phyloP scores from a whole-genome alignment of 2,113 vertebrate genomes.

The Syngnathus scovelli region DNA sequence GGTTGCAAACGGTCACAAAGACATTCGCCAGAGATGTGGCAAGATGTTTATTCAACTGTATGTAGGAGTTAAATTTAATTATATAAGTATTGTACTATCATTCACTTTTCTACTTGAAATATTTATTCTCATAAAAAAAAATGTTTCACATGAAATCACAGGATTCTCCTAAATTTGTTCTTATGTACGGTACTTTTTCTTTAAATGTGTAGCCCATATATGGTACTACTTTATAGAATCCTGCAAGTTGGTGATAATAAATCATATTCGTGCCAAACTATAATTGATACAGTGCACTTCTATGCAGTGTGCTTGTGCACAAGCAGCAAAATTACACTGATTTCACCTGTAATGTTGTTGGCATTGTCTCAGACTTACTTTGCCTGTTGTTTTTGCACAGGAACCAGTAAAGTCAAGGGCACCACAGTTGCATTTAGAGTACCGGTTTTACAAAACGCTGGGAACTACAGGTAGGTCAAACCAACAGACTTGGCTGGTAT shows the following conservation, averaged over 20 bases:
- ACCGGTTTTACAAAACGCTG: slow-evolving; percentile 96
- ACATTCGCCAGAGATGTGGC: too few relatives aligned
- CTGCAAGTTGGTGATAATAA: not conserved
- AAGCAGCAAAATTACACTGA: not conserved
- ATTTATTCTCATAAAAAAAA: not conserved
- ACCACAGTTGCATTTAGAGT: slow-evolving; percentile 95
- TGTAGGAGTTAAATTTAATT: not conserved
- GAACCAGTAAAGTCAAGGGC: slow-evolving; percentile 97
- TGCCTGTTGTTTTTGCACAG: slow-evolving; percentile 63
- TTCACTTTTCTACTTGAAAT: not conserved
- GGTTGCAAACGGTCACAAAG: too few relatives aligned
- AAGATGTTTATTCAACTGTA: too few relatives aligned
- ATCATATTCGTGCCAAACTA: too few relatives aligned
- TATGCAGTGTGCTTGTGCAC: not conserved
- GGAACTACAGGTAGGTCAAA: slow-evolving; percentile 82
- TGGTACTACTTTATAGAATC: not conserved
- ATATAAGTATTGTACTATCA: not conserved
- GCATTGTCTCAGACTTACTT: slow-evolving; percentile 11
- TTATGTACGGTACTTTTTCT: not conserved
- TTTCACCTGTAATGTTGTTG: not conserved
- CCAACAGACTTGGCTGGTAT: not conserved
- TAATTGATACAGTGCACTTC: not conserved
- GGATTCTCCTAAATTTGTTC: not conserved
- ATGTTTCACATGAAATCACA: not conserved
- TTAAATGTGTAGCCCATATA: not conserved